phyloP scores from a whole-genome alignment of 1,140 invertebrate species.

The Zaprionus lachaisei region DNA sequence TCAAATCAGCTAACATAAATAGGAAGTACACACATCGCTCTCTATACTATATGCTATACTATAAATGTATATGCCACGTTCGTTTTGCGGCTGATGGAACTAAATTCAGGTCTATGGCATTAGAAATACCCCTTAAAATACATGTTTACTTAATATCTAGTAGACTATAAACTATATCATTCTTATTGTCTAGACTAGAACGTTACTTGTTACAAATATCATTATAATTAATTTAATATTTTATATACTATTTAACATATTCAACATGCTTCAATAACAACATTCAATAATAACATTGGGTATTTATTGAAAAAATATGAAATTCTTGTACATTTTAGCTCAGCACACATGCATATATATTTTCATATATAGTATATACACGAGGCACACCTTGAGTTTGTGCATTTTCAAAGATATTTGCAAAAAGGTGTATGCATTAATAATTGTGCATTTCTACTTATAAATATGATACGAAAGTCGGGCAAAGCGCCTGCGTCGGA shows the following conservation, averaged over 20 bases:
- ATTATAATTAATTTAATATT: background rate
- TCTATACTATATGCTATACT: constrained; percentile 6
- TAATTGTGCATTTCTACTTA: constrained; percentile 73
- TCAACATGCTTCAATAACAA: background rate
- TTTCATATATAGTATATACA: constrained; percentile 15
- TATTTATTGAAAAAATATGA: constrained; percentile 24
- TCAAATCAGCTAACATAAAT: constrained; percentile 56
- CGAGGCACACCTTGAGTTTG: constrained; percentile 51
- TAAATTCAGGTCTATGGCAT: background rate
- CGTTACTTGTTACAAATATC: background rate
- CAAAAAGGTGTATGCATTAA: constrained; percentile 51
- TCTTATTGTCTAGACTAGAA: too few relatives aligned
- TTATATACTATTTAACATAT: background rate
- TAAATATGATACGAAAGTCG: constrained; percentile 67
- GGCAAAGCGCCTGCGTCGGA: constrained; percentile 53
- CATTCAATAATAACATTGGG: background rate
- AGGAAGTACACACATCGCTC: constrained; percentile 34
- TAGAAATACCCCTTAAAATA: background rate
- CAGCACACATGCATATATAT: background rate
- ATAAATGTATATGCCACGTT: background rate
- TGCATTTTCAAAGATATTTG: constrained; percentile 37
- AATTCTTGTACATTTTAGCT: constrained; percentile 25
- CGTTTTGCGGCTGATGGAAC: constrained; percentile 6
- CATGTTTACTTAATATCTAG: background rate
- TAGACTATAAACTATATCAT: background rate